phyloP scores from a whole-genome alignment of 2,888 invertebrate species.

The Tortrix viridana region DNA sequence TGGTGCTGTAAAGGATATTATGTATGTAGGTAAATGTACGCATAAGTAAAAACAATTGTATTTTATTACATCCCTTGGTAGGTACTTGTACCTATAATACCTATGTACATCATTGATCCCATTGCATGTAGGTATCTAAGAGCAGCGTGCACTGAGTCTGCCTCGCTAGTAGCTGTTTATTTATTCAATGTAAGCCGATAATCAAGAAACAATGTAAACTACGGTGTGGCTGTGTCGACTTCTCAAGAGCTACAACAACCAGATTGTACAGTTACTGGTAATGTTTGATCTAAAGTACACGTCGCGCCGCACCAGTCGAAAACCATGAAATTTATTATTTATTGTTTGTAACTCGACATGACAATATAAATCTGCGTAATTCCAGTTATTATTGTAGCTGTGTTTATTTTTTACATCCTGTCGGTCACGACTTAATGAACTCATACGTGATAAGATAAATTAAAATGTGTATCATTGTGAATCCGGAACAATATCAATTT shows the following conservation, averaged over 20 bases:
- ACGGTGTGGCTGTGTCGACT: no score
- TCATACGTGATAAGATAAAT: not conserved
- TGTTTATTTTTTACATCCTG: not conserved
- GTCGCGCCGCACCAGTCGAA: not conserved
- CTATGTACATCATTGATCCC: no score
- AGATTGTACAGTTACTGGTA: not conserved
- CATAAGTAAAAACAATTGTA: no score
- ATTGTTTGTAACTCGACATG: constrained; percentile 11
- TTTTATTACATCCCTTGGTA: no score
- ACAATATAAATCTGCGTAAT: constrained; percentile 4
- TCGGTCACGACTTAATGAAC: not conserved
- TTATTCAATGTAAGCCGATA: no score
- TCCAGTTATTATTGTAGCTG: not conserved
- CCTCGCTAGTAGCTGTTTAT: no score
- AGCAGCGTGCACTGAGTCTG: no score
- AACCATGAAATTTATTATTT: constrained; percentile 14
- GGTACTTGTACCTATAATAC: no score
- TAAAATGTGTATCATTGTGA: not conserved
- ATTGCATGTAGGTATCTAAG: no score
- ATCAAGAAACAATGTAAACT: no score
- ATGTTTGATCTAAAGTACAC: constrained; percentile 14
- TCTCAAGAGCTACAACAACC: not conserved
- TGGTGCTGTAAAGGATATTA: no score
- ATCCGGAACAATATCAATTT: constrained; percentile 1
- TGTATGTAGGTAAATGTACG: no score